Conservation (phyloP, 2,888 invertebrate species). For the Ormyrus rosae region DNA sequence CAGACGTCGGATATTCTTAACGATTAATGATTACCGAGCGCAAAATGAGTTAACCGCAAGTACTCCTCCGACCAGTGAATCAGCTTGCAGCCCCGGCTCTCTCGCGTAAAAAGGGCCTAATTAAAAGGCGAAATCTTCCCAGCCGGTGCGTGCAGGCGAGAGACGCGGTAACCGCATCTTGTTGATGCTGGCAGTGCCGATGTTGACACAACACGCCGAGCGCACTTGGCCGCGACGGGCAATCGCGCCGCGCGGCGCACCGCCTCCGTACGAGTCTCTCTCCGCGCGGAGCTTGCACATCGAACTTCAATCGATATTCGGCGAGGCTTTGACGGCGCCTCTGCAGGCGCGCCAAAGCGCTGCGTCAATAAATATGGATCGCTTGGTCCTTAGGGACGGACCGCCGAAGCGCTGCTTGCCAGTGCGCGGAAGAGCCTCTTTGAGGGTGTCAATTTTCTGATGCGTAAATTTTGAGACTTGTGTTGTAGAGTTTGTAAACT, state of each 20-base stretch:
- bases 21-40: too few relatives aligned
- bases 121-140: conserved; percentile 13
- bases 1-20: too few relatives aligned
- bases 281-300: not conserved
- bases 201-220: conserved; percentile 67
- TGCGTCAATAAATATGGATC: conserved; percentile 36
- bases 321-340: not conserved
- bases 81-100: too few relatives aligned
- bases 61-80: too few relatives aligned
- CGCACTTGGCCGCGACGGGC: conserved; percentile 13
- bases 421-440: too few relatives aligned
- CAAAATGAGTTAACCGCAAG: too few relatives aligned
- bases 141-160: not conserved
- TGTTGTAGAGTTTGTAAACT: too few relatives aligned
- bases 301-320: conserved; percentile 37
- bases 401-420: too few relatives aligned
- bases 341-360: not conserved
- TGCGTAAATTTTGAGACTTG: too few relatives aligned
- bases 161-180: conserved; percentile 62
- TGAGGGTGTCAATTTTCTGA: too few relatives aligned
- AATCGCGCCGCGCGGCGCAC: not conserved
- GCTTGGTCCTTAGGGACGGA: too few relatives aligned
- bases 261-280: not conserved
- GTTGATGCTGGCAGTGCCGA: conserved; percentile 69
- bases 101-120: not conserved